Evolutionary conservation across 2,113 vertebrate species (phyloP).

Genomic region (Protobothrops mucrosquamatus): DNA sequence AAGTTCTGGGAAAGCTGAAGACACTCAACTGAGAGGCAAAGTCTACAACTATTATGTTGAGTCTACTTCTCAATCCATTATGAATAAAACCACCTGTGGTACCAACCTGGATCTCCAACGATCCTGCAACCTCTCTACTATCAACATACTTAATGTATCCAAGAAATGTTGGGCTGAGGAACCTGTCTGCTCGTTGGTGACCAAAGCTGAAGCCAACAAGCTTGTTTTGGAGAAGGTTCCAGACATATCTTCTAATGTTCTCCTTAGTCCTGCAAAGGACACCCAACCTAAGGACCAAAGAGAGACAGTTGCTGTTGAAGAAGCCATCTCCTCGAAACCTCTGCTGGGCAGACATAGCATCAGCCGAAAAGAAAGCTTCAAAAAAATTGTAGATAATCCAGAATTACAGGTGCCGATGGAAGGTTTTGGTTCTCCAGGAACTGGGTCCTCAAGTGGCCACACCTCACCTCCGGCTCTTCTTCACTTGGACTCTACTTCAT

Average conservation of each 20-base stretch:
- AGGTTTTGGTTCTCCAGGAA: background rate
- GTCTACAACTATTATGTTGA: conserved; percentile 85
- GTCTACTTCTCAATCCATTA: conserved; percentile 73
- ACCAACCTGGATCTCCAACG: fast-evolving
- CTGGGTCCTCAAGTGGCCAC: background rate
- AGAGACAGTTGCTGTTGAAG: fast-evolving
- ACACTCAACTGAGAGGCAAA: conserved; percentile 70
- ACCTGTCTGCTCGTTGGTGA: fast-evolving
- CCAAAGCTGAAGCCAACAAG: fast-evolving
- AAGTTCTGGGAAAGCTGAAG: fast-evolving
- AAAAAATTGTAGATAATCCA: conserved; percentile 68
- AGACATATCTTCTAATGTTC: fast-evolving
- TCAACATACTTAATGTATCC: background rate
- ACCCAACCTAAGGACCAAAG: background rate
- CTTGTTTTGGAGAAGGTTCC: no score
- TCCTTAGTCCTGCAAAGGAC: fast-evolving
- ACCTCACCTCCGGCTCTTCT: background rate
- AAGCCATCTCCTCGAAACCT: fast-evolving
- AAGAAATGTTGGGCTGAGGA: fast-evolving
- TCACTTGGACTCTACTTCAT: background rate
- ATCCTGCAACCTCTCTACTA: fast-evolving
- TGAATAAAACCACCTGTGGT: conserved; percentile 12
- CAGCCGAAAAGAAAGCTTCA: conserved; percentile 72
- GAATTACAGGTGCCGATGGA: conserved; percentile 65
- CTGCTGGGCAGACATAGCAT: fast-evolving